Conservation (phyloP, 2,113 vertebrate species). For the Heptranchias perlo region DNA sequence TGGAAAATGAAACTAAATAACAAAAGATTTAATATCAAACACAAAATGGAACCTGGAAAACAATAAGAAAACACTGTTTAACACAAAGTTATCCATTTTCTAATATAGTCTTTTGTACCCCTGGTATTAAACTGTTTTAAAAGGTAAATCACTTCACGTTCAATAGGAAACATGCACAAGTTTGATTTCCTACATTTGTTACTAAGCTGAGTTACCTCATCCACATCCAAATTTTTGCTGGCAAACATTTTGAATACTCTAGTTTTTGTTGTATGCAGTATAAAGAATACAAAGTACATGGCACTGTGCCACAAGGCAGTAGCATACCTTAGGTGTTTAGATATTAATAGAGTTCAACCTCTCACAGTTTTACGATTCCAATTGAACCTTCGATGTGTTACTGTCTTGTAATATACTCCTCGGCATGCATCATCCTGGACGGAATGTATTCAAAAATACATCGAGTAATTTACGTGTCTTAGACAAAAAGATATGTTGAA, state of each 20-base stretch:
- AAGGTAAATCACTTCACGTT: neutral
- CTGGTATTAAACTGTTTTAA: neutral
- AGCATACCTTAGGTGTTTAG: neutral
- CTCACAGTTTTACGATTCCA: neutral
- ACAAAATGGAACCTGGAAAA: neutral
- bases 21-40: neutral
- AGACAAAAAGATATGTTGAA: neutral
- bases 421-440: neutral
- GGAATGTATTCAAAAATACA: neutral
- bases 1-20: neutral
- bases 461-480: neutral
- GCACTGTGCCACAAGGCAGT: neutral
- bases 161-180: neutral
- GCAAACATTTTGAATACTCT: neutral
- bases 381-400: neutral
- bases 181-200: neutral
- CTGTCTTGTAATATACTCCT: neutral
- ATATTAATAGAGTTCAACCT: neutral
- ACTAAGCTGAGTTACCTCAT: neutral
- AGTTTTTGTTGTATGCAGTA: neutral
- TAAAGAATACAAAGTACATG: neutral
- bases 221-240: neutral
- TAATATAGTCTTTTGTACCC: neutral
- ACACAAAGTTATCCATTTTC: neutral
- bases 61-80: neutral